A percentile compares a stretch with the other conserved stretches of the same genome.
Conservation (phyloP, 1,140 invertebrate genomes). For the Cryptotermes secundus region DNA sequence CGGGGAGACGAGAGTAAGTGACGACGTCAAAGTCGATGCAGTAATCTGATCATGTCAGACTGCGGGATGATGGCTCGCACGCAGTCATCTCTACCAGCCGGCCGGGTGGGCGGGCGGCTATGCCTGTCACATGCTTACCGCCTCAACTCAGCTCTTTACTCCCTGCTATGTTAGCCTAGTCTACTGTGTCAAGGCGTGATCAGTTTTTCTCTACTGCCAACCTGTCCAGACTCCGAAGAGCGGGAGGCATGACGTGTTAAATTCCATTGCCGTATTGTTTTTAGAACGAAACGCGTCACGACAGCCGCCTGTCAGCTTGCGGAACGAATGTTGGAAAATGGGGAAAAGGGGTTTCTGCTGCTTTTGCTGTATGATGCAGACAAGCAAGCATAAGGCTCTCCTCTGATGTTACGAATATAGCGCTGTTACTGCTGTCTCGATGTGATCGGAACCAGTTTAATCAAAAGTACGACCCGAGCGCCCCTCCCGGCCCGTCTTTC, state of each 20-base stretch:
- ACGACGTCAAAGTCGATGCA: too few species aligned
- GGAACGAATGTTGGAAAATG: not conserved
- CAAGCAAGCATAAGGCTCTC: not conserved
- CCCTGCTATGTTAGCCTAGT: too few species aligned
- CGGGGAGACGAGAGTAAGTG: too few species aligned
- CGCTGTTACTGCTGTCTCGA: not conserved
- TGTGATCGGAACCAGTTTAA: slow-evolving; percentile 17
- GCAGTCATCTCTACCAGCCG: too few species aligned
- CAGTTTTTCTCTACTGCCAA: slow-evolving; percentile 27
- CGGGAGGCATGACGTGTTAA: slow-evolving; percentile 25
- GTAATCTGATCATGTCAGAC: too few species aligned
- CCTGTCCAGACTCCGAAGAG: slow-evolving; percentile 21
- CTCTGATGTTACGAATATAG: too few species aligned
- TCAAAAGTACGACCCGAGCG: not conserved
- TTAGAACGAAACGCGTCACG: slow-evolving; percentile 27
- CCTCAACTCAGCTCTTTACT: too few species aligned
- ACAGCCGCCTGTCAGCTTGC: slow-evolving; percentile 15
- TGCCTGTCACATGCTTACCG: too few species aligned
- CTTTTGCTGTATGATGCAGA: not conserved
- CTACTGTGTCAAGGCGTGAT: slow-evolving; percentile 12
- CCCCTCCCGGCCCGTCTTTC: not conserved
- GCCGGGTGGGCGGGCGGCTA: too few species aligned
- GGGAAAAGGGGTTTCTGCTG: too few species aligned
- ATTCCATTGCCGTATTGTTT: slow-evolving; percentile 32
- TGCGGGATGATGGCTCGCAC: too few species aligned